Conservation (phyloP, 2,113 vertebrate genomes). For the Calidris pygmaea region DNA sequence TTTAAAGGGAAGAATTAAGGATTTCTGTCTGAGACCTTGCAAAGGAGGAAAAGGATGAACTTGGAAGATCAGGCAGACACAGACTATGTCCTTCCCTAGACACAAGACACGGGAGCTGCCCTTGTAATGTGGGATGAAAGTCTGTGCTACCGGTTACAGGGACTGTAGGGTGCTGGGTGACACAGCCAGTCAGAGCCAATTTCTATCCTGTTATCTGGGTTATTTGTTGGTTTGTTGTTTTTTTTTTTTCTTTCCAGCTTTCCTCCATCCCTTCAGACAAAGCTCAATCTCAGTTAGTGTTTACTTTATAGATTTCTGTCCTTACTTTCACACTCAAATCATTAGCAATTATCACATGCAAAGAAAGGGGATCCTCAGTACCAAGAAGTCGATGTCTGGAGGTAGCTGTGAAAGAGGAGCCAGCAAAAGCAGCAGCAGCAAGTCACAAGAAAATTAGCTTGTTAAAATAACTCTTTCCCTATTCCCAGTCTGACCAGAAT, state of each 20-base stretch:
- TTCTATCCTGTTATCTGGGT: neutral
- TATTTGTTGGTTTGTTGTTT: neutral
- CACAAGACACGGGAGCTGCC: neutral
- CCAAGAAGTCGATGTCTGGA: neutral
- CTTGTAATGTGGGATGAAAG: neutral
- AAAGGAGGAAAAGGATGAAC: neutral
- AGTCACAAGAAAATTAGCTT: neutral
- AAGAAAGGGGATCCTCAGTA: constrained; percentile 29
- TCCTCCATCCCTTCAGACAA: neutral
- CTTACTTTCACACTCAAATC: neutral
- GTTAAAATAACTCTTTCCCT: neutral
- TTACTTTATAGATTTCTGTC: neutral
- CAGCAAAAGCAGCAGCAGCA: neutral
- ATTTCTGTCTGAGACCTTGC: neutral
- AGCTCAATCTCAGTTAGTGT: neutral
- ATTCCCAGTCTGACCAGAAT: neutral
- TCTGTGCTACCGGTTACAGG: no score
- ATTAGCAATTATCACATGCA: neutral
- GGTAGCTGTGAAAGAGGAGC: neutral
- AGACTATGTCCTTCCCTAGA: neutral
- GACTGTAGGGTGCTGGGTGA: neutral
- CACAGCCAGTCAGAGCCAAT: neutral
- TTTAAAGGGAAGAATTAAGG: neutral
- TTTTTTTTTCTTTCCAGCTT: neutral
- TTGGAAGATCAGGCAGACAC: neutral